A percentile compares a stretch with the other conserved stretches of the same genome.
Evolutionary conservation across 2,113 vertebrate genomes (phyloP).

Genomic region (Corvus cornix): DNA sequence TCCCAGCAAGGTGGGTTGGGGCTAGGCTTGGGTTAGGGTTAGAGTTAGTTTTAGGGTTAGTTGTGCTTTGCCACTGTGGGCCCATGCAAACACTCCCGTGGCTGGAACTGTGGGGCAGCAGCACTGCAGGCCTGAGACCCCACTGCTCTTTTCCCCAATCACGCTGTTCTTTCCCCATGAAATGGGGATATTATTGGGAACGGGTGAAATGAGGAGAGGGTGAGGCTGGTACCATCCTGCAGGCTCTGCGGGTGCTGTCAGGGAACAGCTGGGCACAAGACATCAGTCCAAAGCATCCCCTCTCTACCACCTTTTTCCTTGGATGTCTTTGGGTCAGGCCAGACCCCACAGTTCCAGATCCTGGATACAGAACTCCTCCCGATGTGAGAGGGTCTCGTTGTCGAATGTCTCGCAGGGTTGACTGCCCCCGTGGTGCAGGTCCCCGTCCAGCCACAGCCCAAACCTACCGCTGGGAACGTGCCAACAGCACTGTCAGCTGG

Average conservation of each 20-base stretch:
- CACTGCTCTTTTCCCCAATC: neutral
- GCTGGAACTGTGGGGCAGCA: neutral
- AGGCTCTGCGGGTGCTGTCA: neutral
- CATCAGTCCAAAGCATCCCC: neutral
- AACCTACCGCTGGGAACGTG: conserved; percentile 76
- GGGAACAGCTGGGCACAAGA: neutral
- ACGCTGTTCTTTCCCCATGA: fast-evolving
- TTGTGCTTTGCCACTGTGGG: neutral
- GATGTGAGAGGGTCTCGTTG: conserved; percentile 81
- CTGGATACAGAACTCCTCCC: conserved; percentile 81
- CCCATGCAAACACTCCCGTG: neutral
- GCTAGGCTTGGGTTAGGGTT: neutral
- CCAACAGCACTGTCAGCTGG: neutral
- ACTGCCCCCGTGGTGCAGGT: conserved; percentile 84
- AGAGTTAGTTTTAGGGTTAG: neutral
- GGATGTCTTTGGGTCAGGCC: conserved; percentile 42
- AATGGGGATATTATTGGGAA: neutral
- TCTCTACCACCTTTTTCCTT: neutral
- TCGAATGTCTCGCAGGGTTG: conserved; percentile 85
- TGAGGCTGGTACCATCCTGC: fast-evolving
- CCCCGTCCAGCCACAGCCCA: conserved; percentile 88
- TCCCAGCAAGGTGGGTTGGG: neutral
- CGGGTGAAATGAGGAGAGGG: neutral
- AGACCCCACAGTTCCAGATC: conserved; percentile 89
- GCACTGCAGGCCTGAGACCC: neutral